phyloP scores from a whole-genome alignment of 2,113 vertebrate species.

The Lophochroa leadbeateri region DNA sequence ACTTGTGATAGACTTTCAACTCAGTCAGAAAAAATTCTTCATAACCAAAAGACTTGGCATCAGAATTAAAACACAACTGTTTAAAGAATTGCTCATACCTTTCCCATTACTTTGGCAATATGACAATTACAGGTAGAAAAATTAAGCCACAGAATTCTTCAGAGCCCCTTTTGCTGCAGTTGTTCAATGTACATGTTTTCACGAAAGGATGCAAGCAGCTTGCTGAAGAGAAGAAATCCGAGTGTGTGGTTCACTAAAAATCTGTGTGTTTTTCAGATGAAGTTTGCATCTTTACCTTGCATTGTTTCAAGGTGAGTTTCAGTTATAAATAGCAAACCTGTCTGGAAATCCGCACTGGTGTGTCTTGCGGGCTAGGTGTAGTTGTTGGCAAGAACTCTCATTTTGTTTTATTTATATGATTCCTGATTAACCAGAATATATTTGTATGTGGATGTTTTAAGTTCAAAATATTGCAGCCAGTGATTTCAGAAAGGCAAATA shows the following conservation, averaged over 20 bases:
- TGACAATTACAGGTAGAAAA: conserved; percentile 34
- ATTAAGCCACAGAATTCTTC: not conserved
- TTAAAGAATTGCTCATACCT: conserved; percentile 50
- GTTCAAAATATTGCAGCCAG: not conserved
- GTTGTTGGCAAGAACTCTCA: not conserved
- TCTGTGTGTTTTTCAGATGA: not conserved
- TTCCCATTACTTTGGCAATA: conserved; percentile 27
- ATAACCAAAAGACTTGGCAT: conserved; percentile 53
- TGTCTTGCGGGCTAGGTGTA: not conserved
- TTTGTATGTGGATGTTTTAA: not conserved
- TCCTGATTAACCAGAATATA: not conserved
- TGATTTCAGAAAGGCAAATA: not conserved
- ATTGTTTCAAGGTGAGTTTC: not conserved
- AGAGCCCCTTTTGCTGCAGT: not conserved
- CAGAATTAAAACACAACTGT: conserved; percentile 42
- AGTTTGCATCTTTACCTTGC: not conserved
- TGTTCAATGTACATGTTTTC: not conserved
- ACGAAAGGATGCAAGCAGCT: not conserved
- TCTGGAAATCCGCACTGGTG: not conserved
- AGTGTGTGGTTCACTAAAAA: not conserved
- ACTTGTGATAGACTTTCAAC: conserved; percentile 47
- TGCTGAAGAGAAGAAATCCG: not conserved
- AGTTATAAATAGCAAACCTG: not conserved
- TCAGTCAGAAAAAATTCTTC: conserved; percentile 48
- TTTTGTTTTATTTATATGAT: not conserved